Base-by-base conservation (phyloP, 2,797 vertebrate species). In the Crenuchus spilurus region DNA sequence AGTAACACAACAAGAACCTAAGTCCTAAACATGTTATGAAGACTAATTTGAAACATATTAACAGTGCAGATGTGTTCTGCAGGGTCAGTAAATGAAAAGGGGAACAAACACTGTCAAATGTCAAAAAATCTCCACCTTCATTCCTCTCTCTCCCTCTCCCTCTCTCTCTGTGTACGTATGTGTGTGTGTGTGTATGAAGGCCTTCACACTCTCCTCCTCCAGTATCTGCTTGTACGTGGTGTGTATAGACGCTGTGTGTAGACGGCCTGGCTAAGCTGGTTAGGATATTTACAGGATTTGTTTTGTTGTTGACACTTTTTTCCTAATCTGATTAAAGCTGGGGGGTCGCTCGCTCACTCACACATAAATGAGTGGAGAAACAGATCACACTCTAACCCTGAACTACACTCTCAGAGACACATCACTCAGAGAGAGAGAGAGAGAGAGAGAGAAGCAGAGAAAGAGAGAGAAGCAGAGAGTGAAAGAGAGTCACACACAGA, bases 201-300 rank as follows among this genome's bases (percentile, higher is more conserved):
- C n/a, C n/a, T n/a, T n/a, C n/a, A n/a, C n/a, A n/a, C n/a, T n/a
- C n/a, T n/a, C n/a, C n/a, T n/a, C n/a, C n/a, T 11, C 35, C 10
- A 37, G 42, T 13, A 44, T 44, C 6, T 44, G 42, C 3, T 7
- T 7, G 14, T 7, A 44, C 42, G 6, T 44, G 42, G 22, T 62
- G 64, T 57, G 22, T 48, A n/a, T n/a, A n/a, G n/a, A n/a, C n/a
- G n/a, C n/a, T n/a, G n/a, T 8, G 51, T 46, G 30, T 44, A 48
- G 33, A 33, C 66, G 31, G 69, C 39, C 65, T 51, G 61, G 54
- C 67, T 79, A 81, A 79, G 74, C 76, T 68, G 39, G 63, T 81
- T 78, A 78, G 55, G 76, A 75, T 75, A 74, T 72, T 79, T 79
- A 74, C 70, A 74, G 82, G 79, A 81, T 83, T 79, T 79, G 67